These are phyloP conservation scores for Zaprionus lineosus DNA, from an alignment of 2,888 invertebrate species.

Conservation along the genomic window DNA sequence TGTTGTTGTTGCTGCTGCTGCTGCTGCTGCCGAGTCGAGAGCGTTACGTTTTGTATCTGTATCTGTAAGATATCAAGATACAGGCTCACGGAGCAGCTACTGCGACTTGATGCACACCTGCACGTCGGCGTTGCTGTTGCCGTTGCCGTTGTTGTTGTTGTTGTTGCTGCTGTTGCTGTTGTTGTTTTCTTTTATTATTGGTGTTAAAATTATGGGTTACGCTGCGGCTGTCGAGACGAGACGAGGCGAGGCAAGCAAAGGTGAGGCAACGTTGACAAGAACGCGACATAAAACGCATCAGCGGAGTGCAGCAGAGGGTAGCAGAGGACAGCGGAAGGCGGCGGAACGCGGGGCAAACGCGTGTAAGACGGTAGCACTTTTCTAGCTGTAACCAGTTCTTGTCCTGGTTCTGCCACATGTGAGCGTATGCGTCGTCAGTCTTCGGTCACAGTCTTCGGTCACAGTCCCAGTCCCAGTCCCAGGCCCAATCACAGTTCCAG, in stretches of 20 bases:
- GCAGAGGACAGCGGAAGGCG: neutral
- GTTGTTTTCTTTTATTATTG: constrained; percentile 70
- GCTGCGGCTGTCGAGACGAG: constrained; percentile 41
- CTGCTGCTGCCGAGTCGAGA: constrained; percentile 27
- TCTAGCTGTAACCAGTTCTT: constrained; percentile 67
- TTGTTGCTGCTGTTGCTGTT: constrained; percentile 25
- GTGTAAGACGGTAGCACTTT: constrained; percentile 76
- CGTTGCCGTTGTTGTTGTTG: constrained; percentile 6
- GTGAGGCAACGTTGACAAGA: constrained; percentile 65
- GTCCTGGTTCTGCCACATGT: constrained; percentile 26
- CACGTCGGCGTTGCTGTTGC: constrained; percentile 52
- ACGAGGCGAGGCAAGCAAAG: constrained; percentile 34
- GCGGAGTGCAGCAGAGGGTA: neutral
- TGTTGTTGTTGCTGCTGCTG: constrained; percentile 27
- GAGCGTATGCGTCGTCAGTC: constrained; percentile 43
- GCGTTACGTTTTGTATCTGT: constrained; percentile 65
- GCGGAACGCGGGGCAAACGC: constrained; percentile 32
- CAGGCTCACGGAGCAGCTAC: constrained; percentile 54
- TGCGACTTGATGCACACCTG: constrained; percentile 77
- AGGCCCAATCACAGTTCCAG: neutral
- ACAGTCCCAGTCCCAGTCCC: neutral
- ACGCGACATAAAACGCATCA: constrained; percentile 42
- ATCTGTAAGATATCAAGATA: constrained; percentile 72
- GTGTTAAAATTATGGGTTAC: constrained; percentile 77
- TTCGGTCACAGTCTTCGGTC: neutral